Evolutionary conservation across 1,140 invertebrate genomes (phyloP).

Genomic region (Branchinecta lynchi): DNA sequence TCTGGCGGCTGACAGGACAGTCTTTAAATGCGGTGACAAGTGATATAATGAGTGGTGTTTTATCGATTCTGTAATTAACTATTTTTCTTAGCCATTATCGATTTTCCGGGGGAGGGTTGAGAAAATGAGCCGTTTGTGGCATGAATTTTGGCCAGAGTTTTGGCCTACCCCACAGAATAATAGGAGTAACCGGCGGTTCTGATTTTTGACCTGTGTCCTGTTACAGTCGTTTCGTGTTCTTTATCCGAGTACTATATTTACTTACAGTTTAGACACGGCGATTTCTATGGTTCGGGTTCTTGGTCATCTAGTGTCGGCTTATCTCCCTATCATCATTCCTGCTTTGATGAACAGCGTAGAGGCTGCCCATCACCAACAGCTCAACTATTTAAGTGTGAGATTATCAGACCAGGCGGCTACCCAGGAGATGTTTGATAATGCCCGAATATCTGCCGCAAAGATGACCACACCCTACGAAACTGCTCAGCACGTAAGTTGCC

Average conservation of each 20-base stretch:
- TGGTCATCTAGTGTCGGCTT: constrained; percentile 56
- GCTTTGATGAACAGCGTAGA: constrained; percentile 67
- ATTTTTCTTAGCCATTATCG: no score
- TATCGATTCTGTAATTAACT: no score
- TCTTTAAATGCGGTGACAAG: no score
- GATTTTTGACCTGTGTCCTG: no score
- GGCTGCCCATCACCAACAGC: constrained; percentile 57
- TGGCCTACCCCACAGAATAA: no score
- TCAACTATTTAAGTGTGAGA: constrained; percentile 60
- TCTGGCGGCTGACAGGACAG: no score
- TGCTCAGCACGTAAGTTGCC: constrained; percentile 48
- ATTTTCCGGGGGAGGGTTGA: no score
- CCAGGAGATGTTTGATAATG: constrained; percentile 53
- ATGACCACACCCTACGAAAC: constrained; percentile 74
- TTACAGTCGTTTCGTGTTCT: no score
- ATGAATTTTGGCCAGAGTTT: no score
- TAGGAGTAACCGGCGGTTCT: no score
- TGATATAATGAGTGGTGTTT: no score
- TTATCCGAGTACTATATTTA: constrained; percentile 9
- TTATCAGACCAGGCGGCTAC: constrained; percentile 38
- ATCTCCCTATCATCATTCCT: constrained; percentile 60
- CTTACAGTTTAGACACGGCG: constrained; percentile 56
- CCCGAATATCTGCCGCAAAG: constrained; percentile 56
- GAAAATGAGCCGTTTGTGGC: no score
- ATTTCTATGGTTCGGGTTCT: constrained; percentile 64